Percentiles rank a stretch among this genome's conserved stretches.
These are phyloP conservation scores for Scaptomyza pallida DNA, from an alignment of 1,140 invertebrate species.

Conservation along the genomic window DNA sequence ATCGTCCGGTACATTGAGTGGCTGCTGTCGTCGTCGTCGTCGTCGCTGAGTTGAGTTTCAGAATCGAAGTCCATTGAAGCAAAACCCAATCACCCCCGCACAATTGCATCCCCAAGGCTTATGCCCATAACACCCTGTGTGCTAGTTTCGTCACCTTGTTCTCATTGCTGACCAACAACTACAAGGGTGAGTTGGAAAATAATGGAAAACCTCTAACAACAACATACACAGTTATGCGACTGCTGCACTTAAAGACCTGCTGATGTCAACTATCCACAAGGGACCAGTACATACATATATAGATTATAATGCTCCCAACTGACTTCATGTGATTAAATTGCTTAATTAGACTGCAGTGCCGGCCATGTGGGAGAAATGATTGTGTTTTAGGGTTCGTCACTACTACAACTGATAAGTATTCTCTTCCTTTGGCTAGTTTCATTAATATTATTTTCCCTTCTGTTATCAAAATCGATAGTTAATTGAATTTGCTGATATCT, in stretches of 20 bases:
- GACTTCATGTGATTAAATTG: conserved; percentile 62
- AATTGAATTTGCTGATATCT: conserved; percentile 64
- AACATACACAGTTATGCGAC: not conserved
- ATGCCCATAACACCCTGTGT: not conserved
- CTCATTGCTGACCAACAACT: conserved; percentile 22
- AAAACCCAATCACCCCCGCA: not conserved
- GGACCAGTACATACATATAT: conserved; percentile 6
- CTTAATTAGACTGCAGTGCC: conserved; percentile 55
- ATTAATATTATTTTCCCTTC: conserved; percentile 42
- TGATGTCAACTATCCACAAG: conserved; percentile 1
- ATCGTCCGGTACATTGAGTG: conserved; percentile 56
- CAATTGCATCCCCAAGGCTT: not conserved
- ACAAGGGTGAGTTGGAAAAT: not conserved
- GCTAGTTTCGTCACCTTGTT: conserved; percentile 16
- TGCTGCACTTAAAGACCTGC: conserved; percentile 14
- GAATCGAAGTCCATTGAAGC: conserved; percentile 31
- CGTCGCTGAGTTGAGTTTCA: conserved; percentile 1
- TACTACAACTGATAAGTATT: not conserved
- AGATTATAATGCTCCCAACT: conserved; percentile 24
- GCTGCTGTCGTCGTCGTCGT: conserved; percentile 27
- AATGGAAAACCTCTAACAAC: not conserved
- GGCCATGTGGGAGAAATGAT: not conserved
- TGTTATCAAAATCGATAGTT: conserved; percentile 72
- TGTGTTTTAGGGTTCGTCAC: conserved; percentile 5
- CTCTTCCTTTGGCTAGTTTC: conserved; percentile 9